Conservation (phyloP, 2,797 vertebrate species). For the Columba guinea region DNA sequence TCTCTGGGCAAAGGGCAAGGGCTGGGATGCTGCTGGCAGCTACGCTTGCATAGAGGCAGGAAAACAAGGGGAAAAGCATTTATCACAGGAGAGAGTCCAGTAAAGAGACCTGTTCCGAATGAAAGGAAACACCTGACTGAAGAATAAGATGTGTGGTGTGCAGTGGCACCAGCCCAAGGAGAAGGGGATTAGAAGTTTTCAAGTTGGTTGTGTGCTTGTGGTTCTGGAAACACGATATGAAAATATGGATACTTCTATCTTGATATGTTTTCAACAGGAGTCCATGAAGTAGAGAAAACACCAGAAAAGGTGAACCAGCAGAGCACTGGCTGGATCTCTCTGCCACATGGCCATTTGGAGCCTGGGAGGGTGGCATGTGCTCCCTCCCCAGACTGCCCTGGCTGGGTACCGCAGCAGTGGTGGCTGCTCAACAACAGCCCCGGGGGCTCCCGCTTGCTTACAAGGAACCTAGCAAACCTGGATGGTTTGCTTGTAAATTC, state of each 20-base stretch:
- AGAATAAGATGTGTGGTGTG: not conserved
- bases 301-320: not conserved
- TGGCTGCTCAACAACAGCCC: not conserved
- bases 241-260: not conserved
- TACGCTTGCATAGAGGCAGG: fast-evolving
- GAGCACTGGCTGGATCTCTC: not conserved
- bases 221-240: fast-evolving
- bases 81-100: not conserved
- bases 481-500: not conserved
- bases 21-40: fast-evolving
- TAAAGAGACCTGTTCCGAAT: not conserved
- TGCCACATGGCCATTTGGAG: not conserved
- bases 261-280: not conserved
- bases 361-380: fast-evolving
- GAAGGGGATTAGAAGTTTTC: not conserved
- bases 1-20: not conserved
- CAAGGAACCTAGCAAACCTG: not conserved
- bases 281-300: fast-evolving
- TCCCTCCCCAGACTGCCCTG: not conserved
- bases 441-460: not conserved
- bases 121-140: not conserved
- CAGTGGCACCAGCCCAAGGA: not conserved
- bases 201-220: not conserved
- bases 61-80: not conserved
- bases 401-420: not conserved